Conservation (phyloP, 2,113 vertebrate genomes). For the Podarcis raffonei region DNA sequence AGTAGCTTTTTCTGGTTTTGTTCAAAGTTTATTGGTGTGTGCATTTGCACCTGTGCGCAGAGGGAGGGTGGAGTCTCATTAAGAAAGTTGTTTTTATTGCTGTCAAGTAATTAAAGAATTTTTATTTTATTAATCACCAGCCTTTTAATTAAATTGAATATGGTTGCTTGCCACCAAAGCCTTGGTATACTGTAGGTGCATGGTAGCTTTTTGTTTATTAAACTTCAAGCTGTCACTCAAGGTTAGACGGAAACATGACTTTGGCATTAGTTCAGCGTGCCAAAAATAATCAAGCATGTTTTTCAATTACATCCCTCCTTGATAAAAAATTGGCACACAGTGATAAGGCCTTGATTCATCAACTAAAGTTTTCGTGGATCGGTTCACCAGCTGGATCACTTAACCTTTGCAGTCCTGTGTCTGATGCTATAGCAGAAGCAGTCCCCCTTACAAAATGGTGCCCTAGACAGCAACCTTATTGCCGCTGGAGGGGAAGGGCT, state of each 20-base stretch:
- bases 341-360: background rate
- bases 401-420: background rate
- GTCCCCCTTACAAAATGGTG: background rate
- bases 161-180: background rate
- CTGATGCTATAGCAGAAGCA: background rate
- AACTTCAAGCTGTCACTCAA: background rate
- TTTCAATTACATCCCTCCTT: background rate
- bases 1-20: background rate
- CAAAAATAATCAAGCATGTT: background rate
- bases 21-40: background rate
- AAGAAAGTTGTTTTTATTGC: background rate
- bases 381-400: background rate
- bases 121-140: background rate
- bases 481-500: background rate
- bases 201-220: background rate
- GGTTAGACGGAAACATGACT: background rate
- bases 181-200: background rate
- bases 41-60: too few relatives aligned
- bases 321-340: background rate
- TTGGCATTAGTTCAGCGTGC: background rate
- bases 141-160: constrained; percentile 4
- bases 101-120: background rate
- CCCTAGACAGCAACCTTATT: background rate
- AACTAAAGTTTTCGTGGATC: background rate
- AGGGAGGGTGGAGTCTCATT: background rate